Evolutionary conservation across 2,888 invertebrate genomes (phyloP), one percentile per base, ranked within the genome.

Genomic region (Beris chalybata): DNA sequence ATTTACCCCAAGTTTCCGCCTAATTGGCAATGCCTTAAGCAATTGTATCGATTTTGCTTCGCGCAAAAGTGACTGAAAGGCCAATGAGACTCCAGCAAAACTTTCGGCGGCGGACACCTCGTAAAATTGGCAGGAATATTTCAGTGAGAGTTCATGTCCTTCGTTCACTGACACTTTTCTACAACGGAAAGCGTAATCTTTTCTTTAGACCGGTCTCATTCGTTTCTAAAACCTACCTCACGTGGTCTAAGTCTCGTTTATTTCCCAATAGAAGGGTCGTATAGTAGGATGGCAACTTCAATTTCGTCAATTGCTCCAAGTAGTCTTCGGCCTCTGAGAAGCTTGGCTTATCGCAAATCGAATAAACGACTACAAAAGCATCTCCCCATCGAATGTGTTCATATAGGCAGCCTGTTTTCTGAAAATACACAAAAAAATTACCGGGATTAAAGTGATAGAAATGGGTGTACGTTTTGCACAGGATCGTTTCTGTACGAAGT

Each of bases 31-130:
- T 1, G 86, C 85, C 70, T 85, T 83, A 54, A 91, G 77, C 45
- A 90, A 79, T 70, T 90, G 91, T 0, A 90, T 85, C n/a, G 90
- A 87, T 63, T 89, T 83, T n/a, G 91, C 90, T 78, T 91, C 90
- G 54, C 90, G 81, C 55, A 90, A 81, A 66, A 91, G 81, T 15
- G 89, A 89, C 76, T 90, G 90, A 81, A 92, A 92, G 57, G 91
- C 91, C 66, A 91, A 82, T 45, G 91, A 90, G 0, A 92, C 91
- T 67, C 92, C 91, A 0, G 91, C 90, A 74, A 88, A 88, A 74
- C 90, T 90, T 78, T 92, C 92, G 43, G 92, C 92, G 11, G 91
- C 92, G 66, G 91, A 91, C 67, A 92, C 90, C 81, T 92, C 92
- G 81, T 91, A 91, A 81, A 92, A 92, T 79, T 91, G 91, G 74